These are phyloP conservation scores for Montipora capricornis DNA, from an alignment of 64 coral and sea anemone genomes.

Conservation along the genomic window DNA sequence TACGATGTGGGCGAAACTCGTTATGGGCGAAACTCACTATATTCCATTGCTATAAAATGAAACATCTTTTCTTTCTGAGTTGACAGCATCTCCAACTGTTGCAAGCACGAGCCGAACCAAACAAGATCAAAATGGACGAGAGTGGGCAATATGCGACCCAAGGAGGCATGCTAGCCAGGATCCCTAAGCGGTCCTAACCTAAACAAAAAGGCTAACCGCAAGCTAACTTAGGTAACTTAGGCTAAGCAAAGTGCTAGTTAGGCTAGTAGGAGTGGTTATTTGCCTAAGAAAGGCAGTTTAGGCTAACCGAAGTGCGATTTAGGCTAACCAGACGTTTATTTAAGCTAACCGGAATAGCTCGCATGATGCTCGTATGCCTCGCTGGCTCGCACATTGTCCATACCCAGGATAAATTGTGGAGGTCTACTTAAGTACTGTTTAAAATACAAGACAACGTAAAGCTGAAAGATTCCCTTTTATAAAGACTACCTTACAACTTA, in stretches of 20 bases:
- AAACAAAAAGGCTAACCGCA: not conserved
- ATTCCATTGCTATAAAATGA: not conserved
- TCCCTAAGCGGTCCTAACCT: not conserved
- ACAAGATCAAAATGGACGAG: not conserved
- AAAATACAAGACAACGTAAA: not conserved
- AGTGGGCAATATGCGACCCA: not conserved
- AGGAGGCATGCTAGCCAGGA: not conserved
- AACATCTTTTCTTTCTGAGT: not conserved
- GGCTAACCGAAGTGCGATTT: not conserved
- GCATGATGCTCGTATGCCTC: no score
- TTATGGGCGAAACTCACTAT: not conserved
- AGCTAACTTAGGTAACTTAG: not conserved
- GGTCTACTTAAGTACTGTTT: not conserved
- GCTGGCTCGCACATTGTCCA: not conserved
- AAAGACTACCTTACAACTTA: constrained; percentile 8
- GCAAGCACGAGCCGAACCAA: constrained; percentile 9
- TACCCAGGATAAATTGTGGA: not conserved
- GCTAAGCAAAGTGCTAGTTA: not conserved
- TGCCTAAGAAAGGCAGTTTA: not conserved
- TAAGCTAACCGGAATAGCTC: not conserved
- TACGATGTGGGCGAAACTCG: not conserved
- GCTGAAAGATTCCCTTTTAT: not conserved
- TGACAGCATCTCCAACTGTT: constrained; percentile 22
- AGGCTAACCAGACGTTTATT: not conserved
- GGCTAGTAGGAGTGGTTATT: not conserved